Base-by-base conservation (phyloP, 1,140 invertebrate genomes). In the Agrilus planipennis region DNA sequence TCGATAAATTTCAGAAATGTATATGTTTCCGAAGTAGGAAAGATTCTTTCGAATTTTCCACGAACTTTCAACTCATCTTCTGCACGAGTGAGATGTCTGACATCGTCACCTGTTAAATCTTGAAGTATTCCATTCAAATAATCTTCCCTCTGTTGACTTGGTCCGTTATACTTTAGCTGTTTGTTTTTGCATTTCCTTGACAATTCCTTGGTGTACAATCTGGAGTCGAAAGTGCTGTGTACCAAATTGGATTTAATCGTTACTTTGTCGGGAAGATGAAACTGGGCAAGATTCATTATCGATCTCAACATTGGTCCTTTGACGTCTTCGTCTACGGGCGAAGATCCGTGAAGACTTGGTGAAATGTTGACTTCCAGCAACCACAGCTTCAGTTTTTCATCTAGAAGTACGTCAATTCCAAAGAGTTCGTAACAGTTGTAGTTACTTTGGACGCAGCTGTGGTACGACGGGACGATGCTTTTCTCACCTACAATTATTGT, bases 201-300 rank as follows among this genome's bases (percentile, higher is more conserved):
- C 23, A 81, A 58, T 41, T 71, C 68, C 18, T 72, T 70, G 1
- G 75, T 73, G 49, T 81, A 83, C 20, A 85, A 52, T 51, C 75
- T 67, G 42, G 73, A 67, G 54, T 82, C 77, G 44, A 75, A 75
- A 45, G 76, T 75, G 42, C 77, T 53, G 20, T 72, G 55, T n/a
- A 58, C 45, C 12, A 10, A 2, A 15, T 22, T 20, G 42, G 65
- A 50, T 63, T 62, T 64, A 44, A 55, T 64, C n/a, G n/a, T n/a
- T 51, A 70, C 22, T 54, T 71, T 50, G 59, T 58, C 35, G 46
- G 64, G 55, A 34, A 93, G 70, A 54, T 90, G 84, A 58, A 87
- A 89, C 52, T 94, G 85, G 16, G 82, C 86, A 39, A 97, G 78
- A 62, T 94, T 95, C 46, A 99, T 78, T 11, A 97, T 73, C 50